phyloP scores from a whole-genome alignment of 2,797 vertebrate genomes.

The Aratinga solstitialis region DNA sequence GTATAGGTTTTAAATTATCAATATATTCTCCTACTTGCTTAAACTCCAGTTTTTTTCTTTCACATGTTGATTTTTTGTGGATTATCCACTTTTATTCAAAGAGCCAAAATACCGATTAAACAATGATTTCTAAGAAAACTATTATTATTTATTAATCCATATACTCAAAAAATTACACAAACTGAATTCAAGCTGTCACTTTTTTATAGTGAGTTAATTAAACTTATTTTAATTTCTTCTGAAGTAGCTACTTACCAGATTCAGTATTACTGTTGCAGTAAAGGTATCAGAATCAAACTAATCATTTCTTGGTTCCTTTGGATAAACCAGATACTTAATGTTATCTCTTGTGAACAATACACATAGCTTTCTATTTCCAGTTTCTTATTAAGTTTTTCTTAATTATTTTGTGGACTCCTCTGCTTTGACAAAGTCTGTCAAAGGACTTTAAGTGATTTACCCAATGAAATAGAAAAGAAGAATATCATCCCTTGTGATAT shows the following conservation, averaged over 20 bases:
- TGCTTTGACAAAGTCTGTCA: not conserved
- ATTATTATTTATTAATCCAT: not conserved
- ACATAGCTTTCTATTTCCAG: not conserved
- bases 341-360: not conserved
- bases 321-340: not conserved
- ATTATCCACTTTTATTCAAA: not conserved
- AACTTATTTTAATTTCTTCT: not conserved
- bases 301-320: not conserved
- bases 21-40: not conserved
- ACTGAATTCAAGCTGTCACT: not conserved
- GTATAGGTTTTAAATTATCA: not conserved
- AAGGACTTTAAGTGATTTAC: not conserved
- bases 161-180: not conserved
- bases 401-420: not conserved
- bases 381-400: not conserved
- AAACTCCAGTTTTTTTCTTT: not conserved
- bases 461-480: not conserved
- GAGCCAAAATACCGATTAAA: slow-evolving; percentile 5
- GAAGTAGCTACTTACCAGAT: not conserved
- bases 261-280: not conserved
- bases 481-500: not conserved
- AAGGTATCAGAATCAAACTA: not conserved
- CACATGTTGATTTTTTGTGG: not conserved
- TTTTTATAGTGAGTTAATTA: not conserved
- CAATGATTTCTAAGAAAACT: not conserved